These are phyloP conservation scores for Xyrichtys novacula DNA, from an alignment of 2,797 vertebrate species.

Conservation along the genomic window DNA sequence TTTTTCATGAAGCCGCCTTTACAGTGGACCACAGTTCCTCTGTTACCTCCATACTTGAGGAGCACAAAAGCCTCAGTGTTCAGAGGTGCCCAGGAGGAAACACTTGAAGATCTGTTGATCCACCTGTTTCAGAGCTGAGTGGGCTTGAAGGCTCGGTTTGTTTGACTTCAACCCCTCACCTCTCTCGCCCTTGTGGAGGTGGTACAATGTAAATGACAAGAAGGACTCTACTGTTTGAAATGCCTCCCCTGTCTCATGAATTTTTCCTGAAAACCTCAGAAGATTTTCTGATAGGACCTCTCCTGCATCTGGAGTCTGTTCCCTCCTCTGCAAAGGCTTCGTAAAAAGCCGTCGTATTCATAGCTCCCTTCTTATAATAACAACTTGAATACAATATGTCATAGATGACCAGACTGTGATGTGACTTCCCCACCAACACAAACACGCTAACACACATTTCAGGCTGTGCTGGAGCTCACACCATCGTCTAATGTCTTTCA, in stretches of 20 bases:
- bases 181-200: conserved; percentile 56
- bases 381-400: conserved; percentile 18
- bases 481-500: neutral
- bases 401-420: neutral
- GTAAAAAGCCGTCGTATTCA: neutral
- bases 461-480: neutral
- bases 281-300: conserved; percentile 3
- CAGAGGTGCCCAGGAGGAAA: conserved; percentile 47
- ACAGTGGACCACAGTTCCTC: conserved; percentile 18
- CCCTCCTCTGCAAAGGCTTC: conserved; percentile 31
- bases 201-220: conserved; percentile 33
- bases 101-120: conserved; percentile 53
- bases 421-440: neutral
- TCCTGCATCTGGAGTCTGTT: conserved; percentile 19
- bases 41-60: conserved; percentile 13
- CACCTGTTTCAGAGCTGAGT: conserved; percentile 62
- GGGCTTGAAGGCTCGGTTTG: conserved; percentile 41
- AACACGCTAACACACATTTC: neutral
- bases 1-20: conserved; percentile 9
- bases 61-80: conserved; percentile 54
- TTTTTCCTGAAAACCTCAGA: conserved; percentile 13
- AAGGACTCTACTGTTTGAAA: conserved; percentile 40
- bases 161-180: conserved; percentile 32
- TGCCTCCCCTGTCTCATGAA: conserved; percentile 18
- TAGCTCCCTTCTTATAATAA: conserved; percentile 14